A percentile compares a stretch with the other conserved stretches of the same genome.
phyloP scores from a whole-genome alignment of 2,797 vertebrate species.

The Smutsia gigantea region DNA sequence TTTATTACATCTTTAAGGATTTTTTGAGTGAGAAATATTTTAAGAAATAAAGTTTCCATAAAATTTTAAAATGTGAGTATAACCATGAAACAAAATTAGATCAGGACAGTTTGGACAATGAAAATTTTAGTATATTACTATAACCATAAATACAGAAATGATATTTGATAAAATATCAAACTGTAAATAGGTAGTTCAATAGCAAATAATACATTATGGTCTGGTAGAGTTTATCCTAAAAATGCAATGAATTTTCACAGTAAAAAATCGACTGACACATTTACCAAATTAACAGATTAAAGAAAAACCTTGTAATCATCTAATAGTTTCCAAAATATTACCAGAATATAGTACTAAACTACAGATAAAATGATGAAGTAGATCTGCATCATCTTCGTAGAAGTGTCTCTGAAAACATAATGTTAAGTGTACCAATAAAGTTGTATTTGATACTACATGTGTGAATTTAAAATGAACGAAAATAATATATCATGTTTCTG shows the following conservation, averaged over 20 bases:
- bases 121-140: background rate
- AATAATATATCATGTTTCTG: background rate
- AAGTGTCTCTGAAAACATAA: background rate
- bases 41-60: background rate
- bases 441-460: background rate
- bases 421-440: background rate
- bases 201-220: background rate
- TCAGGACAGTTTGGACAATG: background rate
- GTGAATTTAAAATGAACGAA: conserved; percentile 10
- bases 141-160: background rate
- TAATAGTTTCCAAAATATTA: background rate
- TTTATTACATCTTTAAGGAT: background rate
- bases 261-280: background rate
- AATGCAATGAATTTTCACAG: background rate
- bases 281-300: background rate
- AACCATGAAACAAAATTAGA: background rate
- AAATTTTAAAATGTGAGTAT: background rate
- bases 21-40: background rate
- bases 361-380: background rate
- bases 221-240: background rate
- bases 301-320: background rate
- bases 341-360: background rate
- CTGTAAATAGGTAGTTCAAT: background rate
- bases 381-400: background rate
- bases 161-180: background rate